phyloP scores from a whole-genome alignment of 1,140 invertebrate genomes.

The Drosophila nannoptera region DNA sequence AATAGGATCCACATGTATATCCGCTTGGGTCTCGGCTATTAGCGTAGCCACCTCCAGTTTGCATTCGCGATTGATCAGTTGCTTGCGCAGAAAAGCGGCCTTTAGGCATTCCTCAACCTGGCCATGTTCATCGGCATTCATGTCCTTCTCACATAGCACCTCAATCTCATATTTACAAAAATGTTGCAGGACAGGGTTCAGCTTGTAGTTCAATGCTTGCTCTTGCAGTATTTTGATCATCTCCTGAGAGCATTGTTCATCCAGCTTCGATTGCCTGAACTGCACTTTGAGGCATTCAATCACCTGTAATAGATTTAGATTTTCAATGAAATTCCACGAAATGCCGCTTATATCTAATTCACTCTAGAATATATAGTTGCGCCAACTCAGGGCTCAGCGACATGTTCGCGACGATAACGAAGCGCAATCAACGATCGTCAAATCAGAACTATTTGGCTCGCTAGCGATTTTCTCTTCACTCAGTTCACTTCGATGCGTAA shows the following conservation, averaged over 20 bases:
- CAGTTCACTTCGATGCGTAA: slow-evolving; percentile 54
- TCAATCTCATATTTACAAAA: slow-evolving; percentile 87
- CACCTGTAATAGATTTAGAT: slow-evolving; percentile 73
- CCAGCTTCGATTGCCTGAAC: slow-evolving; percentile 86
- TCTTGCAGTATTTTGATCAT: slow-evolving; percentile 90
- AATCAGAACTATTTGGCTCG: not conserved
- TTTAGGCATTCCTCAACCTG: slow-evolving; percentile 93
- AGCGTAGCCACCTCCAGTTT: slow-evolving; percentile 88
- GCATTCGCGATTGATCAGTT: slow-evolving; percentile 87
- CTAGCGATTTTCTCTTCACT: not conserved
- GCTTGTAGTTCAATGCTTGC: slow-evolving; percentile 90
- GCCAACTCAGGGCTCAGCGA: slow-evolving; percentile 8
- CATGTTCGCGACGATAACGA: slow-evolving; percentile 20
- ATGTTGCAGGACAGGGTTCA: slow-evolving; percentile 89
- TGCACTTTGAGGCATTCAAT: slow-evolving; percentile 87
- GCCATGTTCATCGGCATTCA: slow-evolving; percentile 81
- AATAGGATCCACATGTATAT: slow-evolving; percentile 91
- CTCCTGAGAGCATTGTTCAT: slow-evolving; percentile 88
- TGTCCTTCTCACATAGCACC: slow-evolving; percentile 81
- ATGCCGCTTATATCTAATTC: not conserved
- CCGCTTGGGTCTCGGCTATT: slow-evolving; percentile 88
- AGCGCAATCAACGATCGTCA: slow-evolving; percentile 3
- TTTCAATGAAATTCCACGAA: not conserved
- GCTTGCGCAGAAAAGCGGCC: slow-evolving; percentile 85
- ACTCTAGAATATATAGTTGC: not conserved